These are phyloP conservation scores for Dipodomys stephensi DNA, from an alignment of 2,113 vertebrate species.

Conservation along the genomic window DNA sequence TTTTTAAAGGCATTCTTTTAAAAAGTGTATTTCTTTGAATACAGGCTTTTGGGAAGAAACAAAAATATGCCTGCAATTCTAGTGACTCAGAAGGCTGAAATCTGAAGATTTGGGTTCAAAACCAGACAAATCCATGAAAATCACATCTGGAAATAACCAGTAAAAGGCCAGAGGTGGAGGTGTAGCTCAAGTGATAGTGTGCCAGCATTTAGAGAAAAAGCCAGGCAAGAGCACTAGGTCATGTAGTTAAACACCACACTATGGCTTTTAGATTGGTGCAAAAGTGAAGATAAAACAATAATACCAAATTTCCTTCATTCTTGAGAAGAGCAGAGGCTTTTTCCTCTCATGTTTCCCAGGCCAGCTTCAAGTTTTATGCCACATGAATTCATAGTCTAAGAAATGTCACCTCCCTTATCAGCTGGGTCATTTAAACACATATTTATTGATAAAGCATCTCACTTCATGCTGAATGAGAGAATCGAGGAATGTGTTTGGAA, in stretches of 20 bases:
- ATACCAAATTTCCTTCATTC: background rate
- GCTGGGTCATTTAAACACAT: background rate
- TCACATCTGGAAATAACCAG: no score
- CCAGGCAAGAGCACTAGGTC: no score
- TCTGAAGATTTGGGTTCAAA: no score
- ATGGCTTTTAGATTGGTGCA: background rate
- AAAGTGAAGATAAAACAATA: background rate
- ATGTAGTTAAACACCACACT: background rate
- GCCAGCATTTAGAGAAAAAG: no score
- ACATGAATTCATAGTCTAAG: background rate
- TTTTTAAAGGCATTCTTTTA: conserved; percentile 21
- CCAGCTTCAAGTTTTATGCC: background rate
- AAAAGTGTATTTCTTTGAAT: background rate
- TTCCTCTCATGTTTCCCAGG: background rate
- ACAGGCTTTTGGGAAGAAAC: background rate
- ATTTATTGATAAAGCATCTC: background rate
- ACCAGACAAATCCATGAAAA: no score
- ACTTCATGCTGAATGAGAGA: background rate
- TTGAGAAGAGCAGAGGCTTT: background rate
- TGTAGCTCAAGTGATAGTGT: no score
- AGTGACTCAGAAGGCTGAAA: no score
- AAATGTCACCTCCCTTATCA: background rate
- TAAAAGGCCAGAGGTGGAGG: no score
- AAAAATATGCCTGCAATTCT: no score
- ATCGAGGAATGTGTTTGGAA: background rate